These are phyloP conservation scores for Acanthosepion pharaonis DNA, from an alignment of 2,888 invertebrate genomes.

Conservation along the genomic window DNA sequence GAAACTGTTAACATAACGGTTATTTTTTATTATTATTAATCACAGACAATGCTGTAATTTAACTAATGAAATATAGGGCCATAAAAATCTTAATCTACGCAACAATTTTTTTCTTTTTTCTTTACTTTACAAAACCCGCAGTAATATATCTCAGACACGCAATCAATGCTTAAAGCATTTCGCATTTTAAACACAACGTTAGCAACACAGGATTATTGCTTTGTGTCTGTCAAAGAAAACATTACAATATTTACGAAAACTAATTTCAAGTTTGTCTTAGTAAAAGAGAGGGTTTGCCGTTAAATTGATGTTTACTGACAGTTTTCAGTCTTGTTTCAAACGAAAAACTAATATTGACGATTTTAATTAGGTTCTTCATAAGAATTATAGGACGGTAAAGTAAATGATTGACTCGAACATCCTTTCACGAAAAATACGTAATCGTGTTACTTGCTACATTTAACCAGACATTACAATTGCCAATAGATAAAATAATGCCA, in stretches of 20 bases:
- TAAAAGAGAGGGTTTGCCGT: neutral
- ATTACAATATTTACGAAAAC: neutral
- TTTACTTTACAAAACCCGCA: too few relatives aligned
- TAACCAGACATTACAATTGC: slow-evolving; percentile 8
- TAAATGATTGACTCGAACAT: neutral
- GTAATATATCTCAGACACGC: too few relatives aligned
- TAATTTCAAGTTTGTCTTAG: neutral
- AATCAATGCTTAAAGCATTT: too few relatives aligned
- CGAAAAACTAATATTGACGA: neutral
- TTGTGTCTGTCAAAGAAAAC: neutral
- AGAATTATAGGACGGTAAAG: neutral
- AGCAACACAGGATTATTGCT: neutral
- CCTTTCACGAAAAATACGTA: neutral
- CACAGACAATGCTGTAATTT: too few relatives aligned
- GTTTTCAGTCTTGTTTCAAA: neutral
- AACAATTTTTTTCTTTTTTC: too few relatives aligned
- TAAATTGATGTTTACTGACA: neutral
- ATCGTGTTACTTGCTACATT: neutral
- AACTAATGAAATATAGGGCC: too few relatives aligned
- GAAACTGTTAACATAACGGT: too few relatives aligned
- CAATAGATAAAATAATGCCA: neutral
- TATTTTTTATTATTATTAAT: too few relatives aligned
- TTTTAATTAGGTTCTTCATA: neutral
- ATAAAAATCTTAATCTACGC: too few relatives aligned
- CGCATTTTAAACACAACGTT: neutral